Conservation (phyloP, 2,797 vertebrate genomes). For the Acanthopagrus latus region DNA sequence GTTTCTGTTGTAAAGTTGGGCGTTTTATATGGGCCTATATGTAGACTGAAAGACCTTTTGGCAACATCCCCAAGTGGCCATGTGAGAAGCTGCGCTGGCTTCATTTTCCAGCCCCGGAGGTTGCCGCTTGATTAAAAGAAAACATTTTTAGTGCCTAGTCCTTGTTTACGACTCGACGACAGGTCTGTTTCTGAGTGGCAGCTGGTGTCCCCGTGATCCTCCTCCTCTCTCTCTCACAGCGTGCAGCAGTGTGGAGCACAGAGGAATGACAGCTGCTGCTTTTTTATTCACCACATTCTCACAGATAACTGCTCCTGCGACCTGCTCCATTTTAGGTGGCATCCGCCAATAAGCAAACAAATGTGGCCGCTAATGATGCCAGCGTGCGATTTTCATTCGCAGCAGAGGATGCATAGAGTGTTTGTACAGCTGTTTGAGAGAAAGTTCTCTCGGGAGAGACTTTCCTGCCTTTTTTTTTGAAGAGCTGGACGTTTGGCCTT, state of each 20-base stretch:
- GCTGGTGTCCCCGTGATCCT: background rate
- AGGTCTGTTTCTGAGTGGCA: background rate
- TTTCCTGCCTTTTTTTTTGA: background rate
- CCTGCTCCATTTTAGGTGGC: background rate
- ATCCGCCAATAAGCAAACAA: constrained; percentile 8
- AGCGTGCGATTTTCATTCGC: no score
- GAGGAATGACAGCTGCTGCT: constrained; percentile 2
- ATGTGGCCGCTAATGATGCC: background rate
- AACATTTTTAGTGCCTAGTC: background rate
- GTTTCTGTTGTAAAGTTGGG: no score
- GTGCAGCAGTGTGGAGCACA: background rate
- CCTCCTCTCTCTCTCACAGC: background rate
- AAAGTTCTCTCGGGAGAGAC: background rate
- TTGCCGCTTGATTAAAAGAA: no score
- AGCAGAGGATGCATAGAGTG: background rate
- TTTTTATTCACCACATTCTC: background rate
- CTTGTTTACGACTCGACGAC: background rate
- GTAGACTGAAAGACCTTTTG: no score
- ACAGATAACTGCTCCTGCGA: background rate
- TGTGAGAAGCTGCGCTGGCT: no score
- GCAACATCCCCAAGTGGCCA: no score
- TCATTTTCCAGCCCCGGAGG: no score
- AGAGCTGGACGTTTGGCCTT: background rate
- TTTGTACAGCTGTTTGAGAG: constrained; percentile 6
- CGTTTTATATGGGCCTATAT: no score